Evolutionary conservation across 2,797 vertebrate genomes (phyloP), one percentile per base, ranked within the genome.

Genomic region (Gouania willdenowi): DNA sequence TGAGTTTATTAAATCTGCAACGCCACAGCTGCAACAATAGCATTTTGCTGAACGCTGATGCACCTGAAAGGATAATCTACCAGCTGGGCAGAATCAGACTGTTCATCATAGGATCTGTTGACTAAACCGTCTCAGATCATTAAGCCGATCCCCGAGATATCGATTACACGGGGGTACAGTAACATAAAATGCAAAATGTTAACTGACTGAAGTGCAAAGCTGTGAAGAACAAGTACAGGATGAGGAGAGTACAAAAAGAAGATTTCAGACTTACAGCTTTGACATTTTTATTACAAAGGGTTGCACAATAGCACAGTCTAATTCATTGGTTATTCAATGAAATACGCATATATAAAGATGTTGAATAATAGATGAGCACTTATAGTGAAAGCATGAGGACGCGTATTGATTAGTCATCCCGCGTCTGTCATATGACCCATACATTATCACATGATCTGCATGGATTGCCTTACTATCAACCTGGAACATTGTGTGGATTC

Each of bases 301-400:
- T 12, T 9, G 21, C 62, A 51, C 36, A 58, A 45, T 30, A 45
- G 25, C 40, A 38, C 40, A 56, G 40, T 61, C 25, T 39, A 32
- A 50, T 43, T 65, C 59, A 51, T 5, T 50, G 41, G 60, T 28
- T 61, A 61, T 72, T 67, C 57, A 53, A 70, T 62, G 62, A 59
- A 56, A 71, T 66, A 67, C 75, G 56, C 74, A 75, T 57, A 71
- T 45, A 77, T 49, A 55, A 56, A 49, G 37, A 43, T 31, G 8
- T 33, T 87, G 67, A 82, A 86, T 86, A 73, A 86, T 86, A 70
- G 73, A 86, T 78, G 62, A 74, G 65, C 79, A 80, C 83, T 87
- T 68, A 66, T 63, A 66, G 48, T 37, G 62, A 77, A 67, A 83
- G 55, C 73, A 67, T 37, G 59, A 47, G 39, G 73, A 64, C 64